Evolutionary conservation across 2,888 invertebrate genomes (phyloP), one percentile per base, ranked within the genome.

Genomic region (Drosophila fungiperda): DNA sequence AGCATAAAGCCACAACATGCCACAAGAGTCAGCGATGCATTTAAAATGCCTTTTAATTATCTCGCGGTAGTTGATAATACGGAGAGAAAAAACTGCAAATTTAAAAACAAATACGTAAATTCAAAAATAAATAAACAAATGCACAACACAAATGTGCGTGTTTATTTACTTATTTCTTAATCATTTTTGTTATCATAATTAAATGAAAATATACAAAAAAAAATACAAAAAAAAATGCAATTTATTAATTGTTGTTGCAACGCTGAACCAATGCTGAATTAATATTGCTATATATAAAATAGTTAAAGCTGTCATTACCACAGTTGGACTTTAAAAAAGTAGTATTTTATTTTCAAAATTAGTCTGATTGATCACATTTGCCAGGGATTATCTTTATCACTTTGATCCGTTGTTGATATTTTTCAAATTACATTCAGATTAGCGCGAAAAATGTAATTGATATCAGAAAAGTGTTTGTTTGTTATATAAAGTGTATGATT

Each of bases 41-140:
- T 77, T 60, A 61, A 83, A 87, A 79, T 81, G 73, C 77, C 70
- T 83, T 79, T 85, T 77, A 85, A 87, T 85, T 85, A 85, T 79
- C 82, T 73, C 75, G 77, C 79, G 80, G 52, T 54, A 70, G 50
- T 49, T 54, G 53, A 55, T 50, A 70, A 60, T 32, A 50, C 64
- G 48, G 36, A 57, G 45, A 40, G 60, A 23, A 61, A 53, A 20
- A 40, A 42, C 26, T 49, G 29, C 12, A 59, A 54, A 45, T 17
- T 15, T 32, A 35, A 57, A 66, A 66, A 65, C 68, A 70, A 68
- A 69, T 62, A 20, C 62, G 74, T 76, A 78, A 64, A 68, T 32
- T 49, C 17, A 17, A 55, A 61, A 54, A 68, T 68, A 73, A 66
- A 63, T 58, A 64, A 57, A 57, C 65, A 73, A 65, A 68, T 40